A percentile compares a stretch with the other conserved stretches of the same genome.
phyloP scores from a whole-genome alignment of 1,140 invertebrate genomes.

The Ceratosolen solmsi region DNA sequence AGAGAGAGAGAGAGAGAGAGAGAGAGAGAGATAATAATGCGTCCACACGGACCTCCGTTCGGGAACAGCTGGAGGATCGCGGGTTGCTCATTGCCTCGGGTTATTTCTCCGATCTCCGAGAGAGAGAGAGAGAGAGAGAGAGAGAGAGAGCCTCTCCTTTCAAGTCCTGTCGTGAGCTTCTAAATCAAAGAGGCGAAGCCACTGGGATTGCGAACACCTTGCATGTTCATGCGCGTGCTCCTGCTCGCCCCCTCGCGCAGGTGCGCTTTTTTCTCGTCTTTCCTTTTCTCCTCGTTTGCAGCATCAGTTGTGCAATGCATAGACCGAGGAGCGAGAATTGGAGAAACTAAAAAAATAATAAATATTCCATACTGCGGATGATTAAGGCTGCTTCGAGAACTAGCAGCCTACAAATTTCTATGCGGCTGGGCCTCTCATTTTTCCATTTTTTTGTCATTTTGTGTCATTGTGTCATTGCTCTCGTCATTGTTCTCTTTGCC shows the following conservation, averaged over 20 bases:
- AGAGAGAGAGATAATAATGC: background rate
- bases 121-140: too few species aligned
- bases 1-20: background rate
- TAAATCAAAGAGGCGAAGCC: conserved; percentile 24
- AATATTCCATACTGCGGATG: too few species aligned
- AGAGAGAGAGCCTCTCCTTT: too few species aligned
- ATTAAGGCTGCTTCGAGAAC: too few species aligned
- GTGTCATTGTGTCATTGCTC: too few species aligned
- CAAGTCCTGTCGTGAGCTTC: background rate
- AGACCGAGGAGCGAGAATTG: too few species aligned
- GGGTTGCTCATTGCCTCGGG: background rate
- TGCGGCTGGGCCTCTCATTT: too few species aligned
- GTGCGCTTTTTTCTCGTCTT: background rate
- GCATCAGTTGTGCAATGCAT: background rate
- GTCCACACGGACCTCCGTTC: background rate
- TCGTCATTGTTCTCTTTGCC: too few species aligned
- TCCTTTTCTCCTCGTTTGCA: background rate
- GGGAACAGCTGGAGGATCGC: background rate
- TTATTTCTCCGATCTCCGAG: background rate
- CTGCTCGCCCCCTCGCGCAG: background rate
- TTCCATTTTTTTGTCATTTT: too few species aligned
- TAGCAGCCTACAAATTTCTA: too few species aligned
- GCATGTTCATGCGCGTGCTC: background rate
- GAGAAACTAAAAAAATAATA: too few species aligned
- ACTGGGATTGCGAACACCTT: background rate